Evolutionary conservation across 2,797 vertebrate genomes (phyloP).

Genomic region (Falco cherrug): DNA sequence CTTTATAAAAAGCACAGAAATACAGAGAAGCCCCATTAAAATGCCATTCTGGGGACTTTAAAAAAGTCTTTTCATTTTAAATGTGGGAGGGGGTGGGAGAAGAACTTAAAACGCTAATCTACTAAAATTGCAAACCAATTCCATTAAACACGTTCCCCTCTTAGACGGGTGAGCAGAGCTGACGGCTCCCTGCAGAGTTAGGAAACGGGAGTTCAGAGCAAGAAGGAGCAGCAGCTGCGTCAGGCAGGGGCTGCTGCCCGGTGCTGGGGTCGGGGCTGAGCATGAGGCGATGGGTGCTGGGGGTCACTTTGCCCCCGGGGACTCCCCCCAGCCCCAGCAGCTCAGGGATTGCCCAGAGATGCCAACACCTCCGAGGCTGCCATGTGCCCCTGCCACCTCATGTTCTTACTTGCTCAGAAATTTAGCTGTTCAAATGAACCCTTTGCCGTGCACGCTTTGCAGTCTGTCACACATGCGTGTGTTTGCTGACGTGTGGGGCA

Average conservation of each 20-base stretch:
- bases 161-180: neutral
- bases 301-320: neutral
- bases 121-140: neutral
- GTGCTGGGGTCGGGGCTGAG: accelerated
- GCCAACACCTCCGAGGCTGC: accelerated
- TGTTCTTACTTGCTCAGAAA: neutral
- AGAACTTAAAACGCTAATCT: neutral
- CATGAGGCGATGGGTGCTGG: accelerated
- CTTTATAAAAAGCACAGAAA: conserved; percentile 17
- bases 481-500: accelerated
- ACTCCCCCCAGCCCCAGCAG: neutral
- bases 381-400: accelerated
- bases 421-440: accelerated
- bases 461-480: accelerated
- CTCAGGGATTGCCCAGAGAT: neutral
- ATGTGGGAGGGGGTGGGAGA: conserved; percentile 40
- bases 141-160: neutral
- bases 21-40: conserved; percentile 54
- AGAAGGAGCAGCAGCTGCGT: neutral
- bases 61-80: conserved; percentile 50
- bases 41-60: conserved; percentile 55
- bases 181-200: neutral
- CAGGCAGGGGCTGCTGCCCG: neutral
- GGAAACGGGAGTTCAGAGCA: neutral
- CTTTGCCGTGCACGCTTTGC: accelerated